Base-by-base conservation (phyloP, 2,888 invertebrate species). In the Cataglyphis livida region DNA sequence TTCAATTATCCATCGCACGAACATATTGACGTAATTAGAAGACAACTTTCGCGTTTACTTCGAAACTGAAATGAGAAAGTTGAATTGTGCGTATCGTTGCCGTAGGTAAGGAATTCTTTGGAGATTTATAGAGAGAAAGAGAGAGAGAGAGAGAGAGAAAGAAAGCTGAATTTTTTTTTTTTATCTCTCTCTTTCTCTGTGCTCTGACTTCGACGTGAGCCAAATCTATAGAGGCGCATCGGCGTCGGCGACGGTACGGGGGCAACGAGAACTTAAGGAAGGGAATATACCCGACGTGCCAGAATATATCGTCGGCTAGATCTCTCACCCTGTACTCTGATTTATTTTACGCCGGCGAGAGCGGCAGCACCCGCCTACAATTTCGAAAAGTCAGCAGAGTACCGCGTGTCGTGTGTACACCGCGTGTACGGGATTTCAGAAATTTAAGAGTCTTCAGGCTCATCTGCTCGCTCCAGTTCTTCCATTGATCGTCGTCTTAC, bases 321-420 rank as follows among this genome's bases (percentile, higher is more conserved):
- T 89, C 84, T 88, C 90, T 88, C 86, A 57, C 64, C 81, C 87
- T 84, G 85, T 84, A 83, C 90, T 84, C 87, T 89, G 89, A 89
- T 89, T 90, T 89, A 89, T 89, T 89, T 90, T 90, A 86, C 85
- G 83, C 86, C 83, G 73, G 70, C 85, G 74, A 83, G 70, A 76
- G 71, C 82, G 64, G 54, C 74, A 81, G 79, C 81, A 48, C 68
- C 79, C 85, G 84, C 84, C 88, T 85, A 90, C 87, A 81, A 90
- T 89, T 89, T 90, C 90, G 87, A 87, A 90, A 90, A 89, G 88
- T 89, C 90, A 90, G 90, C 88, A 89, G 73, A 82, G 71, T 85
- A 65, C 78, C 78, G 78, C 74, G 57, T 18, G 61, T 64, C 85
- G 65, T 57, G 71, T 65, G 66, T 57, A 51, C 78, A 41, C 75